These are phyloP conservation scores for Drosophila mayaguana DNA, from an alignment of 2,888 invertebrate species.

Conservation along the genomic window DNA sequence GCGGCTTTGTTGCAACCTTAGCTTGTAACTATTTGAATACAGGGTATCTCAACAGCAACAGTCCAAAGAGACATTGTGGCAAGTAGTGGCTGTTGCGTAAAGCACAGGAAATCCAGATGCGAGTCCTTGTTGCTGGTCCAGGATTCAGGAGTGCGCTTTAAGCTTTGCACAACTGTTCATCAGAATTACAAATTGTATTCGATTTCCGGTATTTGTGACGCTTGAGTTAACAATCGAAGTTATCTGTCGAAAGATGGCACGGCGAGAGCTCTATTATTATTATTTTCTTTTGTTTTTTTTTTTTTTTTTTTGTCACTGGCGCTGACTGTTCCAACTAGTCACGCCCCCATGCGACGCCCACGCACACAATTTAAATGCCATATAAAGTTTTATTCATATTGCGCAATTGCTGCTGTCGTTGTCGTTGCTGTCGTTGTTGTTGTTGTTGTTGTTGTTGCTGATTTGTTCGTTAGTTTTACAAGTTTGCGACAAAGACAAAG, in stretches of 20 bases:
- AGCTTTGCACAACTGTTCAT: conserved; percentile 78
- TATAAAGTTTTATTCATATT: conserved; percentile 78
- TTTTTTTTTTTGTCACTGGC: not conserved
- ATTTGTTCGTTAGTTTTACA: conserved; percentile 47
- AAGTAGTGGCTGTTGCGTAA: conserved; percentile 25
- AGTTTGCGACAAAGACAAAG: conserved; percentile 33
- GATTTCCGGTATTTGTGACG: conserved; percentile 83
- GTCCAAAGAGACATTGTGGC: conserved; percentile 36
- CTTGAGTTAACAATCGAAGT: conserved; percentile 81
- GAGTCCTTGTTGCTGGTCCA: conserved; percentile 22
- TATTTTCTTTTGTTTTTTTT: not conserved
- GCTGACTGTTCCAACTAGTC: conserved; percentile 19
- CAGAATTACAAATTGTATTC: conserved; percentile 84
- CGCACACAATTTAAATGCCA: conserved; percentile 72
- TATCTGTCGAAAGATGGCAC: conserved; percentile 54
- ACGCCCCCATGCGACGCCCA: conserved; percentile 31
- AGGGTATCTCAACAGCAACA: conserved; percentile 17
- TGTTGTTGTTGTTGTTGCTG: conserved; percentile 30
- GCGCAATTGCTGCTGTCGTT: conserved; percentile 68
- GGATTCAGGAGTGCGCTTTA: conserved; percentile 51
- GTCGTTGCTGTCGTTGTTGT: conserved; percentile 62
- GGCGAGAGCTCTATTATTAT: not conserved
- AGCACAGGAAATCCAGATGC: conserved; percentile 47
- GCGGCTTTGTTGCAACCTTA: not conserved
- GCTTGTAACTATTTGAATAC: not conserved